Evolutionary conservation across 37 sponge, comb jelly and placozoan species (phyloP).

Genomic region (Aphrocallistes beatrix): DNA sequence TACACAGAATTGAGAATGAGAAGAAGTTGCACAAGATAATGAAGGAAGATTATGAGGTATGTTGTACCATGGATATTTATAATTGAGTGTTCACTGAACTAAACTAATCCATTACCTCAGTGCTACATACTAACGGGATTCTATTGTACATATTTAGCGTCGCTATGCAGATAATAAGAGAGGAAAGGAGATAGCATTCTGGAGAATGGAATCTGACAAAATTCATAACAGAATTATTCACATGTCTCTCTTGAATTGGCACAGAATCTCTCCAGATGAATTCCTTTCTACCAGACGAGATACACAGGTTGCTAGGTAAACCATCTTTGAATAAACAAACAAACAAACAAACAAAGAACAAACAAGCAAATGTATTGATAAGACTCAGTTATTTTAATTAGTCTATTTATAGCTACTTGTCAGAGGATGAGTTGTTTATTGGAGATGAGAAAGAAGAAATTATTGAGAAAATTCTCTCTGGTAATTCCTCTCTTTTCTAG

Average conservation of each 20-base stretch:
- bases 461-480: not conserved
- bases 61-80: not conserved
- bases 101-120: too few species aligned
- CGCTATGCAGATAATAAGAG: not conserved
- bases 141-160: not conserved
- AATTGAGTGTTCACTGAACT: too few species aligned
- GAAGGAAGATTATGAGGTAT: slow-evolving; percentile 10
- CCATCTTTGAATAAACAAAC: not conserved
- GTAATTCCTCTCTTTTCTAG: too few species aligned
- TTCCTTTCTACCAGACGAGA: not conserved
- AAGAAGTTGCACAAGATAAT: not conserved
- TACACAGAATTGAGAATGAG: not conserved
- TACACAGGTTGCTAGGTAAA: not conserved
- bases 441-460: not conserved
- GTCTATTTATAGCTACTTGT: not conserved
- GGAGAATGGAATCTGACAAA: slow-evolving; percentile 59
- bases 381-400: not conserved
- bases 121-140: too few species aligned
- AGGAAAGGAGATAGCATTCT: slow-evolving; percentile 38
- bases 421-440: not conserved
- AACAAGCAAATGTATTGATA: not conserved
- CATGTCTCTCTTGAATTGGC: not conserved
- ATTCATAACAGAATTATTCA: slow-evolving; percentile 47
- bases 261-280: not conserved
- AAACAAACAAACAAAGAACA: not conserved